Percentiles rank a stretch among this genome's conserved stretches.
phyloP scores from a whole-genome alignment of 92 coral and sea anemone genomes.

The Bergia sp. region DNA sequence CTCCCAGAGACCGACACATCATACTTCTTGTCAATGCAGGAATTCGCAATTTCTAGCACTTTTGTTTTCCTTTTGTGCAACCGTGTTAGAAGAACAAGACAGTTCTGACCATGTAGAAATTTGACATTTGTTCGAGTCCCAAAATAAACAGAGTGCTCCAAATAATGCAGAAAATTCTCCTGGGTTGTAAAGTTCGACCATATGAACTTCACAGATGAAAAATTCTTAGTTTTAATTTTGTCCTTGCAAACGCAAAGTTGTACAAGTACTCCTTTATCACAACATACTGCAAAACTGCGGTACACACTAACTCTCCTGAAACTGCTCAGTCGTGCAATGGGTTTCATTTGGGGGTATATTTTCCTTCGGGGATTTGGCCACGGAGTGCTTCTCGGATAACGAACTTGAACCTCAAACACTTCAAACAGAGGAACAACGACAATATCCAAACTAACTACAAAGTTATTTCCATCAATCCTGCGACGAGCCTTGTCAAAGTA shows the following conservation, averaged over 20 bases:
- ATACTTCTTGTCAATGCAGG: conserved; percentile 65
- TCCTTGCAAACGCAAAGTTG: conserved; percentile 78
- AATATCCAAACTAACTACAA: conserved; percentile 51
- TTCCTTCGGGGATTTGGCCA: conserved; percentile 39
- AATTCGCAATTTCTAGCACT: conserved; percentile 77
- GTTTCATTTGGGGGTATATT: conserved; percentile 33
- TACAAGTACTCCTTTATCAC: conserved; percentile 72
- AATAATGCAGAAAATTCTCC: conserved; percentile 52
- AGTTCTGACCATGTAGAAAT: conserved; percentile 62
- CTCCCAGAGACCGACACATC: conserved; percentile 68
- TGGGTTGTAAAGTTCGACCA: conserved; percentile 69
- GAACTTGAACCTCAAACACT: conserved; percentile 58
- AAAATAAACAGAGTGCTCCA: conserved; percentile 65
- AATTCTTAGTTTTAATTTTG: conserved; percentile 23
- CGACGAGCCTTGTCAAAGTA: conserved; percentile 52
- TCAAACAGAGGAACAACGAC: conserved; percentile 49
- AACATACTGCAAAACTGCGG: conserved; percentile 74
- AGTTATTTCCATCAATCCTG: conserved; percentile 31
- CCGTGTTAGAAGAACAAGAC: conserved; percentile 80
- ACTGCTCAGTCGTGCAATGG: conserved; percentile 52
- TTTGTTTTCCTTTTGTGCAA: conserved; percentile 57
- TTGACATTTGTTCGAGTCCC: conserved; percentile 69
- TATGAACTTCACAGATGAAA: conserved; percentile 30
- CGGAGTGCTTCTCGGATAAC: conserved; percentile 45
- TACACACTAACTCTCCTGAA: conserved; percentile 82